Conservation (phyloP, 2,888 invertebrate species). For the Marasmarcha lunaedactyla region DNA sequence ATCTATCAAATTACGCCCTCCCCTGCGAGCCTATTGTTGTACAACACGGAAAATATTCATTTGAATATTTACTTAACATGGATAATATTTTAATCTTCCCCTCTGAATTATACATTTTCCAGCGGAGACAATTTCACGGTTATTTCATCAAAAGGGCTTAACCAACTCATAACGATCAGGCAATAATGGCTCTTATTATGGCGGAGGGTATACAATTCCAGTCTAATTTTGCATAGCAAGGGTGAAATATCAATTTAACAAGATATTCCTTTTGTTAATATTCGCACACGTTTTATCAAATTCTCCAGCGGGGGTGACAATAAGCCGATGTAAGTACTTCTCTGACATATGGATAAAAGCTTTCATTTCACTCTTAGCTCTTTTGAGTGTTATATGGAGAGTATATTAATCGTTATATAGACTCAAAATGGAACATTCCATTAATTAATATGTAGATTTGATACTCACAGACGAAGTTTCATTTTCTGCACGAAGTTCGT, state of each 20-base stretch:
- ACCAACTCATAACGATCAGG: conserved; percentile 25
- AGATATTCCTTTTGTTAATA: conserved; percentile 72
- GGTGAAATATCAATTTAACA: conserved; percentile 65
- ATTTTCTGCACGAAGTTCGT: no score
- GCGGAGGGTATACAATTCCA: conserved; percentile 18
- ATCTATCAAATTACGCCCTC: conserved; percentile 66
- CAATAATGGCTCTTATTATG: conserved; percentile 29
- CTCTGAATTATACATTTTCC: conserved; percentile 71
- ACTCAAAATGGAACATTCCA: no score
- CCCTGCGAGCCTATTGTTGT: conserved; percentile 59
- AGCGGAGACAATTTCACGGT: conserved; percentile 68
- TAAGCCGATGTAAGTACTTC: conserved; percentile 70
- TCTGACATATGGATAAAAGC: conserved; percentile 71
- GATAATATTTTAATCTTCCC: conserved; percentile 73
- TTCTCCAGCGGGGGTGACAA: conserved; percentile 71
- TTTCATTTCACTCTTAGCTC: conserved; percentile 68
- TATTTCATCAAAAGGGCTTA: conserved; percentile 41
- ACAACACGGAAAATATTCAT: conserved; percentile 72
- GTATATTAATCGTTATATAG: not conserved
- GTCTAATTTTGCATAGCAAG: conserved; percentile 32
- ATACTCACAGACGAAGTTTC: no score
- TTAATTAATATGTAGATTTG: no score
- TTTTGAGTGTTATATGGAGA: conserved; percentile 40
- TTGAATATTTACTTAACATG: conserved; percentile 73
- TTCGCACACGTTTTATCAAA: conserved; percentile 72